A percentile compares a stretch with the other conserved stretches of the same genome.
Evolutionary conservation across 2,888 invertebrate genomes (phyloP).

Genomic region (Ophion ventricosus): DNA sequence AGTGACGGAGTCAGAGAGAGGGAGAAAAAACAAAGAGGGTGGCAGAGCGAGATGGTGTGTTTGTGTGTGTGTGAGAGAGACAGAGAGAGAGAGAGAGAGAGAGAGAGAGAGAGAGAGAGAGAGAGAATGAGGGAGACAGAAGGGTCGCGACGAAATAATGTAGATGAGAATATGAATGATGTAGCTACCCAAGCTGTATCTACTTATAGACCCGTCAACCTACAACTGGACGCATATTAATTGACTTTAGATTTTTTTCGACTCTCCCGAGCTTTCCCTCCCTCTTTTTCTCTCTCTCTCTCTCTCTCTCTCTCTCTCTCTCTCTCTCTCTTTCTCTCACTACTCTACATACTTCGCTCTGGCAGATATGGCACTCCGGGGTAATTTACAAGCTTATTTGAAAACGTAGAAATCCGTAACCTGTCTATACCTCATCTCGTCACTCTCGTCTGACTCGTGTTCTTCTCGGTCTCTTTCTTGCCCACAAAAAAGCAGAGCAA

Average conservation of each 20-base stretch:
- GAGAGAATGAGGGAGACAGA: constrained; percentile 48
- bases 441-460: not conserved
- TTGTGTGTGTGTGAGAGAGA: no score
- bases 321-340: constrained; percentile 43
- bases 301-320: constrained; percentile 51
- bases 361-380: not conserved
- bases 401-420: constrained; percentile 34
- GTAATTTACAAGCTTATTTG: constrained; percentile 43
- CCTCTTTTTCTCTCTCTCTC: constrained; percentile 43
- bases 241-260: constrained; percentile 79
- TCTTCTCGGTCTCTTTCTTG: not conserved
- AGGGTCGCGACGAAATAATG: constrained; percentile 74
- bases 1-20: no score
- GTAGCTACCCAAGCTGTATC: constrained; percentile 74
- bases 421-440: constrained; percentile 20
- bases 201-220: constrained; percentile 82
- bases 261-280: constrained; percentile 51
- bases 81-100: constrained; percentile 42
- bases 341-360: constrained; percentile 11
- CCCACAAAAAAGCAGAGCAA: not conserved
- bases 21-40: not conserved
- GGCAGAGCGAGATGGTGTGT: not conserved
- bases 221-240: constrained; percentile 81
- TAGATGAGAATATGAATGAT: constrained; percentile 81
- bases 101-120: constrained; percentile 34